Evolutionary conservation across 2,113 vertebrate genomes (phyloP).

Genomic region (Istiophorus platypterus): DNA sequence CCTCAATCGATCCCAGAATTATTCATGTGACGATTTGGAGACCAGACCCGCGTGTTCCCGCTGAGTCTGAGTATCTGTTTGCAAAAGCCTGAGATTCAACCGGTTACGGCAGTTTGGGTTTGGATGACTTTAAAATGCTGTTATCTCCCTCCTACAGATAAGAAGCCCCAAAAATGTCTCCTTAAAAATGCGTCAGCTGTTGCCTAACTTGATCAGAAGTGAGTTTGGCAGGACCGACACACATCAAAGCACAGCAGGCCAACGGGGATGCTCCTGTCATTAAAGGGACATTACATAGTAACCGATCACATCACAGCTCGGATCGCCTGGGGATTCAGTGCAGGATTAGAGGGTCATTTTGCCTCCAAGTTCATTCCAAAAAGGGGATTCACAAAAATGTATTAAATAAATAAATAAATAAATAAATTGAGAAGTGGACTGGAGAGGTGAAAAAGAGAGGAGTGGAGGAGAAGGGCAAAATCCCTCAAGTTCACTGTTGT

Average conservation of each 20-base stretch:
- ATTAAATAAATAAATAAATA: slow-evolving; percentile 58
- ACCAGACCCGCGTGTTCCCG: slow-evolving; percentile 25
- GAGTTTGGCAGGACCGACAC: slow-evolving; percentile 27
- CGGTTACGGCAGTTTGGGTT: slow-evolving; percentile 74
- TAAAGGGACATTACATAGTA: slow-evolving; percentile 61
- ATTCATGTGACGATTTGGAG: slow-evolving; percentile 43
- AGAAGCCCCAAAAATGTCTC: slow-evolving; percentile 42
- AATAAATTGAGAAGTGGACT: slow-evolving; percentile 46
- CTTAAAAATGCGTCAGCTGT: slow-evolving; percentile 38
- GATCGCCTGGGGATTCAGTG: slow-evolving; percentile 54
- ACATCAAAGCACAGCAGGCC: slow-evolving; percentile 77
- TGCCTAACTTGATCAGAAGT: slow-evolving; percentile 18
- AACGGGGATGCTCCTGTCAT: slow-evolving; percentile 58
- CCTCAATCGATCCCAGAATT: slow-evolving; percentile 61
- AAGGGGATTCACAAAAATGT: slow-evolving; percentile 46
- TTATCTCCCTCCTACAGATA: slow-evolving; percentile 16
- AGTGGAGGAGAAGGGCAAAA: slow-evolving; percentile 45
- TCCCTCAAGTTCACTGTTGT: slow-evolving; percentile 56
- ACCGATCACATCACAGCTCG: slow-evolving; percentile 61
- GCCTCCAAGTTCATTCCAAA: slow-evolving; percentile 36
- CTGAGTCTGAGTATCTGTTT: slow-evolving; percentile 41
- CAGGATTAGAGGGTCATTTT: slow-evolving; percentile 40
- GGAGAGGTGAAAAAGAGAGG: slow-evolving; percentile 70
- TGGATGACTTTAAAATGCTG: slow-evolving; percentile 46
- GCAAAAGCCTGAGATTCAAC: slow-evolving; percentile 76